Evolutionary conservation across 2,113 vertebrate genomes (phyloP).

Genomic region (Serilophus lunatus): DNA sequence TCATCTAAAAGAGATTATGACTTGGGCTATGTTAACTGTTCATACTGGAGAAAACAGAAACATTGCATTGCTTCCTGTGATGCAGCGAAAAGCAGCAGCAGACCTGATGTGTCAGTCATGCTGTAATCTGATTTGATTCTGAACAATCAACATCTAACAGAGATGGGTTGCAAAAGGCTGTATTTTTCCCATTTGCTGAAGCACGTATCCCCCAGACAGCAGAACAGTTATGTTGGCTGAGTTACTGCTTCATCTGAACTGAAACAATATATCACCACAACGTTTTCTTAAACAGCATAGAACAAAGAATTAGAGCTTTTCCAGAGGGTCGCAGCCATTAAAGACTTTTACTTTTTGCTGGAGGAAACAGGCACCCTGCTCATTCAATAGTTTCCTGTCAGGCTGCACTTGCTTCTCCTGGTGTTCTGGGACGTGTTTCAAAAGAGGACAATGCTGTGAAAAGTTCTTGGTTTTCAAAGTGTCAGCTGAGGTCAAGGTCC

Average conservation of each 20-base stretch:
- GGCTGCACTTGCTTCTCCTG: background rate
- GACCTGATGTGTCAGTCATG: background rate
- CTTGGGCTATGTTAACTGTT: background rate
- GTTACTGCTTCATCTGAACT: background rate
- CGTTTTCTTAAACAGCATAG: background rate
- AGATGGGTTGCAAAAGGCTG: background rate
- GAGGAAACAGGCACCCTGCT: conserved; percentile 4
- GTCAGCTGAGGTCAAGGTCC: conserved; percentile 15
- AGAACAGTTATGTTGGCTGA: background rate
- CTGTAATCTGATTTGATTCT: background rate
- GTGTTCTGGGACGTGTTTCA: conserved; percentile 27
- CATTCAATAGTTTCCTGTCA: conserved; percentile 25
- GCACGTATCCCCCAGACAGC: accelerated
- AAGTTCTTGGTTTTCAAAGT: conserved; percentile 20
- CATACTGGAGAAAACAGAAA: background rate
- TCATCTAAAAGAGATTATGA: background rate
- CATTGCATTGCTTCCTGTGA: background rate
- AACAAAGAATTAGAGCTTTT: conserved; percentile 13
- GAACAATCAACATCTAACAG: background rate
- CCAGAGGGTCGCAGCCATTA: background rate
- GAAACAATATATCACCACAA: background rate
- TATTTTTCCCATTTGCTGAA: background rate
- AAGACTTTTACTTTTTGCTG: conserved; percentile 20
- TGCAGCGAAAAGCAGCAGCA: background rate
- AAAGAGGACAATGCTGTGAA: conserved; percentile 28